Evolutionary conservation across 1,140 invertebrate genomes (phyloP).

Genomic region (Macrobrachium nipponense): DNA sequence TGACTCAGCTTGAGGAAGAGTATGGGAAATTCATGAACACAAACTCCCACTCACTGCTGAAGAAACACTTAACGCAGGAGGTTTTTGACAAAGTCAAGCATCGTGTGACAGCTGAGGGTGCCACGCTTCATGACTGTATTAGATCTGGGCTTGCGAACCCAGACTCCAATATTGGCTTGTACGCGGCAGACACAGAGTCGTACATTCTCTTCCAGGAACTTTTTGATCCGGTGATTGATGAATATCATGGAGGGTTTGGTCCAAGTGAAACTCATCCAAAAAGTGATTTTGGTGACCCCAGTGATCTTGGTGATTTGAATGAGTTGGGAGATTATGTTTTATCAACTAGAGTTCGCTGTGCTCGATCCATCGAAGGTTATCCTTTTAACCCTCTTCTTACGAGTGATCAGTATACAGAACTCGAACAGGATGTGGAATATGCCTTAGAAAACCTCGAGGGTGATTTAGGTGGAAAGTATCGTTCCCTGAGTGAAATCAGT

Average conservation of each 20-base stretch:
- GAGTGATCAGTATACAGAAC: conserved; percentile 65
- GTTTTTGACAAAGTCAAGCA: conserved; percentile 90
- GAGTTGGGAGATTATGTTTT: conserved; percentile 80
- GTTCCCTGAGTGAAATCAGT: conserved; percentile 67
- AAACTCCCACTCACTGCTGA: conserved; percentile 92
- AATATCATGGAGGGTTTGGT: conserved; percentile 71
- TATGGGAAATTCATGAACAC: conserved; percentile 72
- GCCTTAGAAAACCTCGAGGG: conserved; percentile 77
- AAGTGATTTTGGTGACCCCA: conserved; percentile 71
- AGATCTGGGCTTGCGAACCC: conserved; percentile 78
- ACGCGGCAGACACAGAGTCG: conserved; percentile 82
- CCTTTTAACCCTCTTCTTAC: conserved; percentile 73
- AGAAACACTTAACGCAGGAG: conserved; percentile 92
- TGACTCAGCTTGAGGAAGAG: conserved; percentile 66
- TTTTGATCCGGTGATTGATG: conserved; percentile 81
- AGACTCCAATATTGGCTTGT: conserved; percentile 62
- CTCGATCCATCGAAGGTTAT: conserved; percentile 80
- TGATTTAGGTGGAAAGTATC: conserved; percentile 68
- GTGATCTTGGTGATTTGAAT: conserved; percentile 75
- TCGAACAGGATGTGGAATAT: conserved; percentile 65
- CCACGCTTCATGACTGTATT: conserved; percentile 89
- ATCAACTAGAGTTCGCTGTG: conserved; percentile 81
- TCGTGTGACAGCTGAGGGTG: conserved; percentile 86
- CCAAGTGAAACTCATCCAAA: conserved; percentile 72
- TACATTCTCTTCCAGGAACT: conserved; percentile 83